Evolutionary conservation across 2,888 invertebrate genomes (phyloP).

Genomic region (Drosophila rellima): DNA sequence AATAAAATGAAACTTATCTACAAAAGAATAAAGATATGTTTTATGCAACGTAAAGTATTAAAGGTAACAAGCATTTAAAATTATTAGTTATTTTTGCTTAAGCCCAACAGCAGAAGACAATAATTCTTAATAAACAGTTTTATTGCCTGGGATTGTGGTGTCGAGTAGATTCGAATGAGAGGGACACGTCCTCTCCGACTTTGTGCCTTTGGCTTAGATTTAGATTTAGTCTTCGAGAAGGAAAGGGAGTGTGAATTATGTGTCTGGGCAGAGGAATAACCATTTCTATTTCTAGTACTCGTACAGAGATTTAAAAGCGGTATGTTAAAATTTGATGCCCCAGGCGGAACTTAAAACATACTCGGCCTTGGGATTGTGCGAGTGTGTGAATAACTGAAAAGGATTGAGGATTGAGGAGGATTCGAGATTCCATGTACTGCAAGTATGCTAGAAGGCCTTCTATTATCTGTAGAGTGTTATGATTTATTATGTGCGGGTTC

Average conservation of each 20-base stretch:
- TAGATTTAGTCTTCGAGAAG: not conserved
- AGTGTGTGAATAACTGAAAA: conserved; percentile 8
- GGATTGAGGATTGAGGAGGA: conserved; percentile 25
- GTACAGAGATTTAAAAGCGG: conserved; percentile 22
- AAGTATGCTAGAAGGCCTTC: conserved; percentile 58
- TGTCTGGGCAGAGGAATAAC: conserved; percentile 27
- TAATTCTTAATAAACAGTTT: conserved; percentile 2
- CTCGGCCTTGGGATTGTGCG: not conserved
- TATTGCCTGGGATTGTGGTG: not conserved
- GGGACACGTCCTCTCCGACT: conserved; percentile 1
- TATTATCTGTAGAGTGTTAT: conserved; percentile 77
- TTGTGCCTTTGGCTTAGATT: conserved; percentile 9
- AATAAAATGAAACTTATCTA: no score
- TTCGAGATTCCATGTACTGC: conserved; percentile 33
- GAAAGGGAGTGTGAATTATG: conserved; percentile 48
- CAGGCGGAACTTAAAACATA: conserved; percentile 29
- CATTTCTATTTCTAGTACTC: conserved; percentile 37
- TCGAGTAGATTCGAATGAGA: not conserved
- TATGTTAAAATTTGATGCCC: conserved; percentile 62
- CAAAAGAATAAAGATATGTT: no score
- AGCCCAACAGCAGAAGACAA: not conserved
- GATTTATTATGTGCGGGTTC: conserved; percentile 78
- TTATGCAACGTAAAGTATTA: not conserved
- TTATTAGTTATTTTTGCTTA: not conserved
- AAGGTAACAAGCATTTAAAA: not conserved